Percentiles rank a stretch among this genome's conserved stretches.
These are phyloP conservation scores for Rhinogobio ventralis DNA, from an alignment of 2,797 vertebrate species.

Conservation along the genomic window DNA sequence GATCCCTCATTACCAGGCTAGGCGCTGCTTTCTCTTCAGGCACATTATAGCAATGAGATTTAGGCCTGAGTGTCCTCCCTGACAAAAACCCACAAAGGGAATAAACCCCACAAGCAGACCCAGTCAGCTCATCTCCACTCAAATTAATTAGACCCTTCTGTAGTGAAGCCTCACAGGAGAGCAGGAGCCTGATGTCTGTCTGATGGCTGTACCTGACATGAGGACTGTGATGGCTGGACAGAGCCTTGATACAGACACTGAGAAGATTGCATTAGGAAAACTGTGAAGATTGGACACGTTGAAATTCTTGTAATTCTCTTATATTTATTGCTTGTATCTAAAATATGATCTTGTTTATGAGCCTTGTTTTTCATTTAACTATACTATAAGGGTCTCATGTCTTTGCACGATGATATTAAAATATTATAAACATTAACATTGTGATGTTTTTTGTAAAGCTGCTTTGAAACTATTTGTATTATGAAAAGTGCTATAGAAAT, in stretches of 20 bases:
- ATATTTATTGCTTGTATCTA: not conserved
- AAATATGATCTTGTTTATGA: not conserved
- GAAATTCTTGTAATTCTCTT: not conserved
- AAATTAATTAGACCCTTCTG: conserved; percentile 76
- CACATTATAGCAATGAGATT: conserved; percentile 82
- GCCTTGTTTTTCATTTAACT: not conserved
- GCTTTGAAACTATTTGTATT: not conserved
- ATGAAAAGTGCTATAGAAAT: not conserved
- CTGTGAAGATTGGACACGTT: not conserved
- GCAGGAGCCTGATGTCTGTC: conserved; percentile 39
- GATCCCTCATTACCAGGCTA: conserved; percentile 69
- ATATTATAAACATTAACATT: no score
- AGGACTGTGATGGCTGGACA: conserved; percentile 11
- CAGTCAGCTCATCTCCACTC: conserved; percentile 76
- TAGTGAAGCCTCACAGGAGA: conserved; percentile 53
- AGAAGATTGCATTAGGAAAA: conserved; percentile 12
- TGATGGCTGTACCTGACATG: conserved; percentile 30
- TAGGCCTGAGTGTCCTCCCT: conserved; percentile 73
- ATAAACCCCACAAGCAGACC: conserved; percentile 67
- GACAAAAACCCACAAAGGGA: conserved; percentile 69
- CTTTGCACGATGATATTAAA: not conserved
- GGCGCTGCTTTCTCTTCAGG: conserved; percentile 70
- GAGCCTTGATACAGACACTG: not conserved
- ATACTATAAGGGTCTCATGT: not conserved
- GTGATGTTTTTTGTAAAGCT: not conserved